Base-by-base conservation (phyloP, 2,888 invertebrate species). In the Anodontia alba region DNA sequence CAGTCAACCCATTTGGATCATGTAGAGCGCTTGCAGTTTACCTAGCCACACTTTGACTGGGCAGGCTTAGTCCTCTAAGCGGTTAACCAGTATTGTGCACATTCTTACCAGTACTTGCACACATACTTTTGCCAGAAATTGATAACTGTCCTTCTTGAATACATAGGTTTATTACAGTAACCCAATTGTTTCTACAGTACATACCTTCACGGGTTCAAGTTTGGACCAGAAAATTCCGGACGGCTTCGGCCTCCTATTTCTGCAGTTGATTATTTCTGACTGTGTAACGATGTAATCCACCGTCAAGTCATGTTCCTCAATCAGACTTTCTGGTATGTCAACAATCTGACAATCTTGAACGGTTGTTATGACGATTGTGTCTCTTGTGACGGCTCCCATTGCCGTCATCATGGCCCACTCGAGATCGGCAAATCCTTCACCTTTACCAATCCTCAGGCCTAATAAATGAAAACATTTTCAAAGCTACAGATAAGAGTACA, bases 241-340 rank as follows among this genome's bases (percentile, higher is more conserved):
- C 1, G 98, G 97, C 88, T 97, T 96, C 46, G 95, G 95, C 86
- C 96, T 94, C 20, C 80, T 88, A 83, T 95, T 95, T 73, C 95
- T 94, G 75, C 96, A 96, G 87, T 95, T 94, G 89, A 97, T 96
- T 87, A 97, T 96, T 95, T 97, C 96, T 17, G 97, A 97, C 42
- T 98, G 98, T 12, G 98, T 98, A 88, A 98, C 95, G 92, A 98
- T 98, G 89, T 97, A 96, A 94, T 98, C 98, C 72, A 98, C 96
- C 71, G 97, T 97, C 31, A 97, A 96, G 95, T 98, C 98, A 91
- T 97, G 96, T 38, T 96, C 96, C 88, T 96, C 96, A 91, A 98
- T 97, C 91, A 98, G 94, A 78, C 96, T 95, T 5, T 96, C 95
- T 3, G 98, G 97, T 87, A 98, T 95, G 75, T 96, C 96, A 88